phyloP scores from a whole-genome alignment of 2,888 invertebrate genomes.

The Hydriomena furcata region DNA sequence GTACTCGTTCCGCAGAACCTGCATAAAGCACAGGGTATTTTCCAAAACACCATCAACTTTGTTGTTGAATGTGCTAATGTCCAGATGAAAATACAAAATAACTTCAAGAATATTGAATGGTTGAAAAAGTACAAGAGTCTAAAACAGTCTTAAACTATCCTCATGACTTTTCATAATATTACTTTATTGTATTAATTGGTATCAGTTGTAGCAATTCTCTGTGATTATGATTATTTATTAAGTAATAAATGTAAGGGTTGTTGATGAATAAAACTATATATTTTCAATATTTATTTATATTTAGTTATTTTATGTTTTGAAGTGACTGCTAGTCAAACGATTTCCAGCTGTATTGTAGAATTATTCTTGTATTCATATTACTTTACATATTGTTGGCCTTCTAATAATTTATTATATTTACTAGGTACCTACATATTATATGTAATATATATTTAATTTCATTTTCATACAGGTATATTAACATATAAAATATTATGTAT shows the following conservation, averaged over 20 bases:
- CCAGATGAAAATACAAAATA: slow-evolving; percentile 82
- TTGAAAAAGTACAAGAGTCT: slow-evolving; percentile 55
- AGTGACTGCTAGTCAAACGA: slow-evolving; percentile 40
- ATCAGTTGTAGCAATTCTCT: not conserved
- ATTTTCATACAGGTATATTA: too few relatives aligned
- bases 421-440: not conserved
- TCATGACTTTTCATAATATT: not conserved
- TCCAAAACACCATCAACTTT: slow-evolving; percentile 87
- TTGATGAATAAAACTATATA: slow-evolving; percentile 25
- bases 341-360: slow-evolving; percentile 35
- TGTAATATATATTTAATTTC: not conserved
- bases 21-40: slow-evolving; percentile 88
- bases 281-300: slow-evolving; percentile 32
- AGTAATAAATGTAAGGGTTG: not conserved
- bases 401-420: too few relatives aligned
- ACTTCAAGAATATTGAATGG: slow-evolving; percentile 54
- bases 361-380: not conserved
- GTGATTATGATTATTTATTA: not conserved
- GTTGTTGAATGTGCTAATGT: slow-evolving; percentile 88
- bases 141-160: slow-evolving; percentile 25
- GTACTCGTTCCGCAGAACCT: slow-evolving; percentile 92
- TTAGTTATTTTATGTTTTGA: slow-evolving; percentile 40
- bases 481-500: too few relatives aligned
- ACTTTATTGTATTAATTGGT: too few relatives aligned
- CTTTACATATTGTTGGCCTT: not conserved